A percentile compares a stretch with the other conserved stretches of the same genome.
Evolutionary conservation across 2,797 vertebrate genomes (phyloP).

Genomic region (Sebastes steindachneri): DNA sequence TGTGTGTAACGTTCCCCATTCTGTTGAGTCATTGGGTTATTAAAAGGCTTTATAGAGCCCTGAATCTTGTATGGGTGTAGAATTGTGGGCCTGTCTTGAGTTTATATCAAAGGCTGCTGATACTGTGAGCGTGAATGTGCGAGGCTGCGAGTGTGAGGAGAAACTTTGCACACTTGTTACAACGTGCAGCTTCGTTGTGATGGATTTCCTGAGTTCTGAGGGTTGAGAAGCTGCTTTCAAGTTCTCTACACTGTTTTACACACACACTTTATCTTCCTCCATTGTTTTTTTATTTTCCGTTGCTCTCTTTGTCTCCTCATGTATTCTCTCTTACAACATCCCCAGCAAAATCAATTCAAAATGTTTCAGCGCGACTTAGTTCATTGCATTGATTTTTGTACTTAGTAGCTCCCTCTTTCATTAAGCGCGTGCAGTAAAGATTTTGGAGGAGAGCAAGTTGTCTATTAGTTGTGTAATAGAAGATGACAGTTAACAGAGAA

Average conservation of each 20-base stretch:
- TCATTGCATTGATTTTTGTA: conserved; percentile 39
- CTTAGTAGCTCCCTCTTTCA: background rate
- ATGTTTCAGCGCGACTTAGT: conserved; percentile 29
- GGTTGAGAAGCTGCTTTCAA: conserved; percentile 11
- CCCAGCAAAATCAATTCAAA: conserved; percentile 20
- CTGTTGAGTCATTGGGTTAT: conserved; percentile 13
- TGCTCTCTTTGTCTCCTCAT: background rate
- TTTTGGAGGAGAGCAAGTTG: conserved; percentile 7
- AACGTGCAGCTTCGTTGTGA: background rate
- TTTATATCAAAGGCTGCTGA: background rate
- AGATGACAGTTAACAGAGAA: conserved; percentile 41
- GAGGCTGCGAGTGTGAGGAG: background rate
- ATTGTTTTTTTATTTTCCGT: background rate
- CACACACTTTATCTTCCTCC: conserved; percentile 1
- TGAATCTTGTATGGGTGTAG: background rate
- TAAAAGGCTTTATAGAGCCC: background rate
- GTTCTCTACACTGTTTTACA: conserved; percentile 12
- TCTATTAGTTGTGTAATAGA: conserved; percentile 45
- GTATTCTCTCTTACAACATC: conserved; percentile 4
- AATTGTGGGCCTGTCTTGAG: background rate
- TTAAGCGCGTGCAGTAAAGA: background rate
- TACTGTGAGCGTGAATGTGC: background rate
- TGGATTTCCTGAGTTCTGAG: conserved; percentile 10
- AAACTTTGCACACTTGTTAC: background rate
- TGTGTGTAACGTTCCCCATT: background rate